Evolutionary conservation across 2,888 invertebrate genomes (phyloP).

Genomic region (Amblyjoppa proteus): DNA sequence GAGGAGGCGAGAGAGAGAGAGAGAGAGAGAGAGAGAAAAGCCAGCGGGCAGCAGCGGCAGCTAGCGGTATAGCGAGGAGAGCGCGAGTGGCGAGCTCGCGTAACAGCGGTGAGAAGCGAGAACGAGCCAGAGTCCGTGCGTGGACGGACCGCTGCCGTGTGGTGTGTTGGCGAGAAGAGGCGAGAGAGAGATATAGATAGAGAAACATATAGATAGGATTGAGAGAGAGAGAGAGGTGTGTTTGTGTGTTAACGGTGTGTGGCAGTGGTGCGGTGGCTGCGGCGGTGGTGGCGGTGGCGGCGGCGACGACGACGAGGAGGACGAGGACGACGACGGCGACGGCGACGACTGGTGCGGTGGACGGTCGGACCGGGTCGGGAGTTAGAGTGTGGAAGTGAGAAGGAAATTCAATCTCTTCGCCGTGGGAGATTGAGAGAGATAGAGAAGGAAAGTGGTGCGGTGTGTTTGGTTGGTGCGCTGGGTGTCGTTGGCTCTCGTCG

Average conservation of each 20-base stretch:
- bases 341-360: constrained; percentile 81
- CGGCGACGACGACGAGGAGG: constrained; percentile 60
- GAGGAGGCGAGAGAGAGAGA: constrained; percentile 1
- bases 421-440: constrained; percentile 14
- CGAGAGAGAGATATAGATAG: too few relatives aligned
- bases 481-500: constrained; percentile 70
- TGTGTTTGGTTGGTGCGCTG: constrained; percentile 70
- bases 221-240: not conserved
- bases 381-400: constrained; percentile 57
- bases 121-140: not conserved
- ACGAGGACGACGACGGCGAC: constrained; percentile 71
- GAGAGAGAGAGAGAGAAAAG: not conserved
- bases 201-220: too few relatives aligned
- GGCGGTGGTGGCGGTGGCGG: constrained; percentile 73
- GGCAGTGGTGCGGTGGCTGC: constrained; percentile 51
- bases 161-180: constrained; percentile 1
- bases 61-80: constrained; percentile 1
- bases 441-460: constrained; percentile 48
- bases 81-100: constrained; percentile 9
- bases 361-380: constrained; percentile 77
- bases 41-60: constrained; percentile 8
- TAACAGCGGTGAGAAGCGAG: not conserved
- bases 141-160: constrained; percentile 8
- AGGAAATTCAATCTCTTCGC: constrained; percentile 38
- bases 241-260: constrained; percentile 10